These are phyloP conservation scores for Sogatella furcifera DNA, from an alignment of 1,140 invertebrate genomes.

Conservation along the genomic window DNA sequence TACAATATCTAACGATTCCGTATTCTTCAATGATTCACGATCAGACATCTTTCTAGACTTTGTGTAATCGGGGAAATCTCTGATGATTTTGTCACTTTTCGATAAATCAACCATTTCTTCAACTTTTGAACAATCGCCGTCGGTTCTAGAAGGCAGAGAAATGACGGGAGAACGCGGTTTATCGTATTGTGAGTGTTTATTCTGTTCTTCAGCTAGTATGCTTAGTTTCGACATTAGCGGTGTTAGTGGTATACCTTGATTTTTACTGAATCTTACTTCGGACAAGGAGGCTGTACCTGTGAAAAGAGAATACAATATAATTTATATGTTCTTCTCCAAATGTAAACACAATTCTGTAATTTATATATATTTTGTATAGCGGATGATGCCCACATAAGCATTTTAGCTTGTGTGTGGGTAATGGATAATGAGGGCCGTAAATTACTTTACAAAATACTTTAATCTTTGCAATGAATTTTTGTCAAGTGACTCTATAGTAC, in stretches of 20 bases:
- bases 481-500: too few relatives aligned
- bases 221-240: conserved; percentile 72
- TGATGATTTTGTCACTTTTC: background rate
- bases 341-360: too few relatives aligned
- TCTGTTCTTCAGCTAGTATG: conserved; percentile 47
- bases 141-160: background rate
- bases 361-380: too few relatives aligned
- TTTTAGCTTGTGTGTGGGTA: too few relatives aligned
- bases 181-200: background rate
- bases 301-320: background rate
- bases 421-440: too few relatives aligned
- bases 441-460: too few relatives aligned
- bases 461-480: too few relatives aligned
- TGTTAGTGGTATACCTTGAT: conserved; percentile 33
- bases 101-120: background rate
- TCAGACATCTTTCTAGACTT: background rate
- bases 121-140: too few relatives aligned
- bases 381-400: too few relatives aligned
- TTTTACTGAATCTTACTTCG: conserved; percentile 2
- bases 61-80: background rate
- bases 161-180: background rate
- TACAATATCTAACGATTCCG: background rate
- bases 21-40: background rate
- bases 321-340: background rate
- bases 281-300: conserved; percentile 8